Evolutionary conservation across 2,888 invertebrate genomes (phyloP).

Genomic region (Hyposoter didymator): DNA sequence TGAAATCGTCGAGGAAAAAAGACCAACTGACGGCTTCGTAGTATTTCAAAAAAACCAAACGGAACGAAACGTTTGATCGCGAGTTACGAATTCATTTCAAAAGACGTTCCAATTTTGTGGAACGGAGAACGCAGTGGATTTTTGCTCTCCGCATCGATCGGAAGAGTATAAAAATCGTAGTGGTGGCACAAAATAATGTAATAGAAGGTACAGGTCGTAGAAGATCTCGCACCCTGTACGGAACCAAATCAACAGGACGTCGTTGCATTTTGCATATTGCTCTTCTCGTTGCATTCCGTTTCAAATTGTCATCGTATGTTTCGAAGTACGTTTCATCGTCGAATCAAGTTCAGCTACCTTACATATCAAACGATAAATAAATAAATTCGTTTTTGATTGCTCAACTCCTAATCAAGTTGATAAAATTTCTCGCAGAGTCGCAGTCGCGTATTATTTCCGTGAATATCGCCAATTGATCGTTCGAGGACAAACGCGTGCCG

Average conservation of each 20-base stretch:
- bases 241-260: constrained; percentile 84
- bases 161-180: constrained; percentile 37
- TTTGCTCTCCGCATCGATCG: constrained; percentile 48
- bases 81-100: background rate
- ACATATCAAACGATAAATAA: background rate
- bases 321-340: background rate
- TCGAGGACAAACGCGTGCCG: background rate
- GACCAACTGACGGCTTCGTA: background rate
- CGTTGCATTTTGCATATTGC: constrained; percentile 68
- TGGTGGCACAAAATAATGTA: constrained; percentile 60
- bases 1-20: background rate
- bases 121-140: constrained; percentile 30
- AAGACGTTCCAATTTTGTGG: constrained; percentile 42
- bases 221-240: constrained; percentile 83
- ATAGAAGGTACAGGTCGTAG: constrained; percentile 73
- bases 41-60: background rate
- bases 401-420: constrained; percentile 8
- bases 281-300: constrained; percentile 51
- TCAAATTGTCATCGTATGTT: constrained; percentile 35
- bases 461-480: background rate
- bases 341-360: background rate
- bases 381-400: constrained; percentile 1
- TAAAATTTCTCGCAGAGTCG: background rate
- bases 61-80: background rate
- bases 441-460: background rate